Evolutionary conservation across 2,888 invertebrate genomes (phyloP).

Genomic region (Tetrapedia diversipes): DNA sequence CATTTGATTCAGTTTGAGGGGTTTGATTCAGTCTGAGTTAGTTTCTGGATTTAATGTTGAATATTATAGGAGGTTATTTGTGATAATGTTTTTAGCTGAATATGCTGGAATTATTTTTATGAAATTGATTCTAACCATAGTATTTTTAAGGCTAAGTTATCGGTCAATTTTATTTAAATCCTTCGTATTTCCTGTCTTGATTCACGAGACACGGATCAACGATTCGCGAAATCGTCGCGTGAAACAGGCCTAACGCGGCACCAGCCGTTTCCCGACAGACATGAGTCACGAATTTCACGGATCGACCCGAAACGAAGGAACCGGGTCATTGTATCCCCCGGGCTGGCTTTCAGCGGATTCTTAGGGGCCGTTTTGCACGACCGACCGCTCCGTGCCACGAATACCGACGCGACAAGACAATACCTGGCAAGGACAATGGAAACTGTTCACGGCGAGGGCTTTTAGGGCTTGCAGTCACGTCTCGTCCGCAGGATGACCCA

Average conservation of each 20-base stretch:
- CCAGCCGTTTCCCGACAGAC: slow-evolving; percentile 42
- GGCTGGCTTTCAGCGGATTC: slow-evolving; percentile 23
- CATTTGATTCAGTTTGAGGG: too few species aligned
- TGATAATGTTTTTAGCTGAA: too few species aligned
- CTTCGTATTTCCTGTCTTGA: too few species aligned
- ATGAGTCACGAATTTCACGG: slow-evolving; percentile 47
- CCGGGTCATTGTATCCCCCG: slow-evolving; percentile 38
- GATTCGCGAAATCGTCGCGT: too few species aligned
- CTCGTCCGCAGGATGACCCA: slow-evolving; percentile 15
- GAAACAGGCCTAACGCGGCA: background rate
- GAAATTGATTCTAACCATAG: too few species aligned
- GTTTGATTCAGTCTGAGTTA: too few species aligned
- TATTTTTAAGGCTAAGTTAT: too few species aligned
- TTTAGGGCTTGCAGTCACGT: slow-evolving; percentile 23
- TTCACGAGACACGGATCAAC: too few species aligned
- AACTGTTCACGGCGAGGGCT: slow-evolving; percentile 5
- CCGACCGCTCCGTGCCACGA: slow-evolving; percentile 31
- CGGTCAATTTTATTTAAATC: too few species aligned
- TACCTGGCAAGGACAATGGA: slow-evolving; percentile 36
- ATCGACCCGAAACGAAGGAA: slow-evolving; percentile 21
- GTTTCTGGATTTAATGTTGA: background rate
- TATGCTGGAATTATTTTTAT: too few species aligned
- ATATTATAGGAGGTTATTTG: background rate
- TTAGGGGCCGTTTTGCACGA: slow-evolving; percentile 14
- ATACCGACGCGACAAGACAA: slow-evolving; percentile 48